Evolutionary conservation across 2,113 vertebrate species (phyloP).

Genomic region (Peromyscus maniculatus): DNA sequence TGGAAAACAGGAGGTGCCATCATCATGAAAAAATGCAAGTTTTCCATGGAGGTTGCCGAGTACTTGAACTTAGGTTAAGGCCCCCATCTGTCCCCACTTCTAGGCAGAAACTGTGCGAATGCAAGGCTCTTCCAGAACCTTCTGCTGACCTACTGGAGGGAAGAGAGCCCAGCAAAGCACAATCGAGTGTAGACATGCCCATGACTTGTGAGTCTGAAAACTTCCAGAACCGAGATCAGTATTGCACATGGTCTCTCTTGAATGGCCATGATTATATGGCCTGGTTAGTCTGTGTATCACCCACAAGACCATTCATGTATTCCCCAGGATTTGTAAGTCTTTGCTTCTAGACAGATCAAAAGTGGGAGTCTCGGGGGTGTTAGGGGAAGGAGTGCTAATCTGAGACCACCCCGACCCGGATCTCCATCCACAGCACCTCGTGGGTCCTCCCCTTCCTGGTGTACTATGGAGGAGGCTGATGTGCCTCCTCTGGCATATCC

Average conservation of each 20-base stretch:
- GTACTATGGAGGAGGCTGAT: not conserved
- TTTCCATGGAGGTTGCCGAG: not conserved
- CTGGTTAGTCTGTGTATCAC: not conserved
- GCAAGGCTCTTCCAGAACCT: not conserved
- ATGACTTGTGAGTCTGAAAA: not conserved
- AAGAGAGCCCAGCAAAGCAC: not conserved
- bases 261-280: fast-evolving
- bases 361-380: not conserved
- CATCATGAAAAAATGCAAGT: fast-evolving
- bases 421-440: not conserved
- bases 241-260: not conserved
- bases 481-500: not conserved
- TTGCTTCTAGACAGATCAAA: not conserved
- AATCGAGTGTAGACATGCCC: fast-evolving
- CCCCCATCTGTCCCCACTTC: not conserved
- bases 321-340: not conserved
- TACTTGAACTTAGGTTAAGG: not conserved
- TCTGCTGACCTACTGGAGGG: not conserved
- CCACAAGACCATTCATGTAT: no score
- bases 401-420: not conserved
- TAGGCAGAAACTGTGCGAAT: not conserved
- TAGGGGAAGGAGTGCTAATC: not conserved
- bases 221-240: not conserved
- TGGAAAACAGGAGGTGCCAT: not conserved
- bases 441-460: not conserved